Percentiles rank a stretch among this genome's conserved stretches.
phyloP scores from a whole-genome alignment of 2,888 invertebrate genomes.

The Tiphia femorata region DNA sequence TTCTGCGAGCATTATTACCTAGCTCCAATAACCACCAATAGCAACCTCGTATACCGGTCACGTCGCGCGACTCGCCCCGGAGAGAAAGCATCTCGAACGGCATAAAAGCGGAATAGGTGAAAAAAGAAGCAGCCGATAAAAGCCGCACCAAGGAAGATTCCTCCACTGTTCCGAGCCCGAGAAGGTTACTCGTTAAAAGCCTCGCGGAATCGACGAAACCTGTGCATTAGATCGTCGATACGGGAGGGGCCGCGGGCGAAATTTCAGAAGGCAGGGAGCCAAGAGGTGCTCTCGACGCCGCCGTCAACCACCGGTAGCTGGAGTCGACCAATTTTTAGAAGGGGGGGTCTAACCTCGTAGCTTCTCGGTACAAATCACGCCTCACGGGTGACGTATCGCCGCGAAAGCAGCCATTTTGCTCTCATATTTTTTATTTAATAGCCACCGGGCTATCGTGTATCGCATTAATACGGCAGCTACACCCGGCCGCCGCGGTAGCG shows the following conservation, averaged over 20 bases:
- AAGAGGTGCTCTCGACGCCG: conserved; percentile 4
- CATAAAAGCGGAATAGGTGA: no score
- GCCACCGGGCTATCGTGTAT: conserved; percentile 51
- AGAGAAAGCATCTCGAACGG: no score
- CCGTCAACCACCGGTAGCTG: conserved; percentile 4
- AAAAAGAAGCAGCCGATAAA: no score
- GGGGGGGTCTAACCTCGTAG: conserved; percentile 10
- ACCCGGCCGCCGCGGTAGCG: conserved; percentile 44
- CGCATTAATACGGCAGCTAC: conserved; percentile 51
- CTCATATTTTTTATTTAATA: conserved; percentile 53
- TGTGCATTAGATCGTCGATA: conserved; percentile 34
- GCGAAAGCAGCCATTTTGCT: conserved; percentile 51
- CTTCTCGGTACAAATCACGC: conserved; percentile 48
- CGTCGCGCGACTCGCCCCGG: no score
- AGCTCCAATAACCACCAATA: no score
- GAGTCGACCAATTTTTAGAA: conserved; percentile 33
- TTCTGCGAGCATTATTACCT: no score
- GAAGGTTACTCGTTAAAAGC: no score
- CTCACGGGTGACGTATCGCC: conserved; percentile 50
- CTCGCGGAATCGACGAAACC: conserved; percentile 9
- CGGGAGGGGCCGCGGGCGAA: conserved; percentile 20
- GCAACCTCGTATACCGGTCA: no score
- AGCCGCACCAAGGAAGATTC: no score
- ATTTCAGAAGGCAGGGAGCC: conserved; percentile 21
- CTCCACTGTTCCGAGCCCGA: no score